Percentiles rank a stretch among this genome's conserved stretches.
phyloP scores from a whole-genome alignment of 1,140 invertebrate genomes.

The Acyrthosiphon pisum region DNA sequence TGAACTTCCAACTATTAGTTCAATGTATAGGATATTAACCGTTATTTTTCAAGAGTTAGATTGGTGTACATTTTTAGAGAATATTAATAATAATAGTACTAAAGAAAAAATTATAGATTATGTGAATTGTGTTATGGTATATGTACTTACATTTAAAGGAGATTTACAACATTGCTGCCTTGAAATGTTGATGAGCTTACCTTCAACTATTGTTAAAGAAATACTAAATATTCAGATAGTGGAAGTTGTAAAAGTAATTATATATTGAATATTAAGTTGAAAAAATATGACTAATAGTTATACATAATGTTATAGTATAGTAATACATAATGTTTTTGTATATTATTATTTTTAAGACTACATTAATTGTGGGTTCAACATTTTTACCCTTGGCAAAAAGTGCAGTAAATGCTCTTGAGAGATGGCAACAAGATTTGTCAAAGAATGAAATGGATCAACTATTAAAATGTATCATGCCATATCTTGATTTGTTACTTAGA shows the following conservation, averaged over 20 bases:
- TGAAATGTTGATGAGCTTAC: constrained; percentile 21
- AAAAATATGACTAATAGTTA: background rate
- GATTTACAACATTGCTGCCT: constrained; percentile 26
- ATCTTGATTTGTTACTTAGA: constrained; percentile 28
- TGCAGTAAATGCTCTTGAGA: background rate
- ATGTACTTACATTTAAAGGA: constrained; percentile 23
- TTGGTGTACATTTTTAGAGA: background rate
- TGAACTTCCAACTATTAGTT: constrained; percentile 24
- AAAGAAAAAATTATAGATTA: constrained; percentile 25
- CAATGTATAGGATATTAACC: constrained; percentile 16
- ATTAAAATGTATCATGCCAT: constrained; percentile 24
- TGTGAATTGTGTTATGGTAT: background rate
- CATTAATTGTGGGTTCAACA: background rate
- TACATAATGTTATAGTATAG: too few relatives aligned
- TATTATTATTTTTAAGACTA: background rate
- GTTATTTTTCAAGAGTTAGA: constrained; percentile 1
- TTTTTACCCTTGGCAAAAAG: constrained; percentile 11
- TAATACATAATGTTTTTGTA: background rate
- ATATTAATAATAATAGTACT: background rate
- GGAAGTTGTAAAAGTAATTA: background rate
- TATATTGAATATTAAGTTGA: background rate
- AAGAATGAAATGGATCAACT: constrained; percentile 32
- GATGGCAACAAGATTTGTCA: constrained; percentile 27
- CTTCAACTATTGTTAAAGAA: constrained; percentile 26
- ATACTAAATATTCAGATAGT: background rate